Evolutionary conservation across 2,888 invertebrate genomes (phyloP).

Genomic region (Sympetrum striolatum): DNA sequence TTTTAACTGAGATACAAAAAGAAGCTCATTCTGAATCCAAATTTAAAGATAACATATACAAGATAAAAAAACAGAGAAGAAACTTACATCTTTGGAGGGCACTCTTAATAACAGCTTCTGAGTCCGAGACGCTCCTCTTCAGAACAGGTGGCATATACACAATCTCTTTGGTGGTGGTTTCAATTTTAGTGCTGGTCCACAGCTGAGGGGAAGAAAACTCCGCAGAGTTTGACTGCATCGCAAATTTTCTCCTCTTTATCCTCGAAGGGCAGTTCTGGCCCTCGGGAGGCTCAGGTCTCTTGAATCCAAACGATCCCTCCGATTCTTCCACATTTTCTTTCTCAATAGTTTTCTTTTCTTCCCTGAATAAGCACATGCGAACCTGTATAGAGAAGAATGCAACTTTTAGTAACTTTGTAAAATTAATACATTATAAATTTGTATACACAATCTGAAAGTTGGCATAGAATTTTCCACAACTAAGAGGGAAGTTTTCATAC

Average conservation of each 20-base stretch:
- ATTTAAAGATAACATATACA: too few relatives aligned
- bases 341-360: conserved; percentile 51
- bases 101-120: conserved; percentile 75
- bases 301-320: conserved; percentile 59
- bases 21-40: too few relatives aligned
- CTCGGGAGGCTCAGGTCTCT: conserved; percentile 71
- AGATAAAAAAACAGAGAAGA: not conserved
- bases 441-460: too few relatives aligned
- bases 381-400: conserved; percentile 51
- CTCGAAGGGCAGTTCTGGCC: not conserved
- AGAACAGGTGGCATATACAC: conserved; percentile 58
- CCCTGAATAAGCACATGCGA: conserved; percentile 62
- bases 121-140: conserved; percentile 76
- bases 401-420: not conserved
- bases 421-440: too few relatives aligned
- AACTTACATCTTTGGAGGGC: conserved; percentile 73
- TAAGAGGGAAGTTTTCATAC: too few relatives aligned
- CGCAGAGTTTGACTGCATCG: conserved; percentile 34
- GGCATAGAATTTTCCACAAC: too few relatives aligned
- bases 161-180: conserved; percentile 45
- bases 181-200: not conserved
- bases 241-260: conserved; percentile 35
- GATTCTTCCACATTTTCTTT: conserved; percentile 44
- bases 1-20: too few relatives aligned
- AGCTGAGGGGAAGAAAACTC: not conserved